Percentiles rank a stretch among this genome's conserved stretches.
These are phyloP conservation scores for Chloropsis cyanopogon DNA, from an alignment of 2,113 vertebrate genomes.

Conservation along the genomic window DNA sequence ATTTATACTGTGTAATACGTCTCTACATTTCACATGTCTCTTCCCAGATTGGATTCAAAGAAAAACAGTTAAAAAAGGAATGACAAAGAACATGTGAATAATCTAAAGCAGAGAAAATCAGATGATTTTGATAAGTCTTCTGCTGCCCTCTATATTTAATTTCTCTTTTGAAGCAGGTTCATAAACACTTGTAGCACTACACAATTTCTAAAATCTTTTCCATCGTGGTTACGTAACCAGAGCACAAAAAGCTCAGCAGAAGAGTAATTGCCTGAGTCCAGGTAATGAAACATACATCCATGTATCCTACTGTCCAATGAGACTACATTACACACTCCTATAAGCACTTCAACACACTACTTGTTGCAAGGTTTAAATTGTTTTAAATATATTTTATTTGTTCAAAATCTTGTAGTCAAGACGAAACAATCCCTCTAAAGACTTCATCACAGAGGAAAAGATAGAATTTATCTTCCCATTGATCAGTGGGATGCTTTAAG, in stretches of 20 bases:
- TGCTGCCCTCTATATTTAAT: neutral
- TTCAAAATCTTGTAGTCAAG: neutral
- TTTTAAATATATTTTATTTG: neutral
- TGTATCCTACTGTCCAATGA: neutral
- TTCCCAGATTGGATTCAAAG: neutral
- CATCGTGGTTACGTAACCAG: neutral
- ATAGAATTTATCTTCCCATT: neutral
- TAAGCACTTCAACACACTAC: neutral
- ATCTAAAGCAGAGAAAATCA: neutral
- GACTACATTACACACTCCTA: neutral
- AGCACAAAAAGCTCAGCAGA: neutral
- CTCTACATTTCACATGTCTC: neutral
- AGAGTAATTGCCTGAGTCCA: neutral
- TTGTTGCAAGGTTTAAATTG: neutral
- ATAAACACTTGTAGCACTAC: neutral
- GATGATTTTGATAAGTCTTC: neutral
- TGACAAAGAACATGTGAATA: neutral
- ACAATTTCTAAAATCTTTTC: neutral
- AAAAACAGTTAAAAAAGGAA: neutral
- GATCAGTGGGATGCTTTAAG: neutral
- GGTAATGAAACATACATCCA: fast-evolving
- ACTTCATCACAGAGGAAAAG: neutral
- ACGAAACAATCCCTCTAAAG: neutral
- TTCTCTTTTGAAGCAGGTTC: neutral
- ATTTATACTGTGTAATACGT: fast-evolving